These are phyloP conservation scores for Hoplodrina blanda DNA, from an alignment of 2,888 invertebrate genomes.

Conservation along the genomic window DNA sequence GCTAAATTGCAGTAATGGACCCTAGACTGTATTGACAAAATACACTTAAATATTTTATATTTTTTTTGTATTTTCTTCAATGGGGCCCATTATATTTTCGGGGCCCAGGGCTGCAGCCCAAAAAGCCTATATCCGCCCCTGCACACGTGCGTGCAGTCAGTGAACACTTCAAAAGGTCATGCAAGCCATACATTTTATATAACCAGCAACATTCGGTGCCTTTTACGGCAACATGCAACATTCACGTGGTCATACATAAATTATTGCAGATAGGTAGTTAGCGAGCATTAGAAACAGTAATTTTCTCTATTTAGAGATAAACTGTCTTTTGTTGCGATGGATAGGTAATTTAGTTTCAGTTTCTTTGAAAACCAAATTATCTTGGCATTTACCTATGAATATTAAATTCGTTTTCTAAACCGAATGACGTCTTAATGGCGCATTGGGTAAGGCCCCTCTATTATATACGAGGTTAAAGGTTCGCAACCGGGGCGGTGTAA, in stretches of 20 bases:
- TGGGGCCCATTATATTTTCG: too few relatives aligned
- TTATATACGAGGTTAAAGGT: too few relatives aligned
- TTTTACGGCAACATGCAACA: conserved; percentile 41
- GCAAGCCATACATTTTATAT: conserved; percentile 48
- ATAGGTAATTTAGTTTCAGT: conserved; percentile 20
- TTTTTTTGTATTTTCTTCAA: too few relatives aligned
- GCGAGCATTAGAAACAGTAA: conserved; percentile 33
- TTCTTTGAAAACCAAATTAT: conserved; percentile 18
- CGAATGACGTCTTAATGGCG: too few relatives aligned
- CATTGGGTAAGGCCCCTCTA: too few relatives aligned
- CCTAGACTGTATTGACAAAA: too few relatives aligned
- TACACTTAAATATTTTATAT: too few relatives aligned
- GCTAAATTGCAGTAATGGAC: too few relatives aligned
- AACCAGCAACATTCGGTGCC: conserved; percentile 20
- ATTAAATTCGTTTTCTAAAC: too few relatives aligned
- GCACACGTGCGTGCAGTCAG: neutral
- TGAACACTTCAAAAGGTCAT: conserved; percentile 46
- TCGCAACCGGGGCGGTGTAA: too few relatives aligned
- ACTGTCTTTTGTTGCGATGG: conserved; percentile 37
- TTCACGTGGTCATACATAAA: conserved; percentile 41
- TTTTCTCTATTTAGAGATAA: conserved; percentile 46
- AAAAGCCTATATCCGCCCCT: too few relatives aligned
- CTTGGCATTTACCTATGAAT: neutral
- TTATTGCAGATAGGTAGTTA: conserved; percentile 39
- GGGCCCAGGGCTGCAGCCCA: too few relatives aligned